phyloP scores from a whole-genome alignment of 2,797 vertebrate genomes.

The Tauraco hartlaubi region DNA sequence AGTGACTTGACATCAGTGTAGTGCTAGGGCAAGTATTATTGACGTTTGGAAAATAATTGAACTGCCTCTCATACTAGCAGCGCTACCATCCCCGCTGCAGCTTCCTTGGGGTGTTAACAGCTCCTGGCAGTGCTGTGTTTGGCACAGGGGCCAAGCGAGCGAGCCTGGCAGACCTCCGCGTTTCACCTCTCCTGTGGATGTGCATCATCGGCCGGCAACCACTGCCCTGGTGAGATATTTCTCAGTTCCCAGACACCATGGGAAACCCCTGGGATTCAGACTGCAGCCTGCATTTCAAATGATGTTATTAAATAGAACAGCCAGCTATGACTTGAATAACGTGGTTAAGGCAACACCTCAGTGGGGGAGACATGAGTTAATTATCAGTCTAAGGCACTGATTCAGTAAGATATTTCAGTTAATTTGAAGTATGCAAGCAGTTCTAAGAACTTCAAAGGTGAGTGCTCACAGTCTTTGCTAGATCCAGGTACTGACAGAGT shows the following conservation, averaged over 20 bases:
- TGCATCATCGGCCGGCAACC: background rate
- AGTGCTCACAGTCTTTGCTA: background rate
- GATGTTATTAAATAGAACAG: background rate
- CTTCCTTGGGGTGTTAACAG: background rate
- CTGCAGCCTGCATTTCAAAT: background rate
- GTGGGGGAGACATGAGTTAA: background rate
- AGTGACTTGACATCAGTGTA: too few relatives aligned
- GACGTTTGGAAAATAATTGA: too few relatives aligned
- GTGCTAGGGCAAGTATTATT: too few relatives aligned
- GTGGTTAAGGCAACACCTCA: background rate
- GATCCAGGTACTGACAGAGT: background rate
- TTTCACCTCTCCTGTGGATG: background rate
- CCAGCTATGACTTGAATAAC: background rate
- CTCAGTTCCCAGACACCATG: background rate
- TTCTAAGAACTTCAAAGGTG: background rate
- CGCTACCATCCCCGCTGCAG: background rate
- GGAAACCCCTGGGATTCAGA: background rate
- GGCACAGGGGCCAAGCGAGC: background rate
- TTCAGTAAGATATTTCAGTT: background rate
- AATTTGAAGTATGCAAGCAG: background rate
- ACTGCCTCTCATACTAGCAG: background rate
- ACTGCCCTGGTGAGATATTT: background rate
- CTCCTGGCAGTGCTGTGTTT: background rate
- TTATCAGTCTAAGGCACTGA: background rate
- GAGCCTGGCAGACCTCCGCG: background rate